Evolutionary conservation across 1,140 invertebrate species (phyloP).

Genomic region (Drosophila auraria): DNA sequence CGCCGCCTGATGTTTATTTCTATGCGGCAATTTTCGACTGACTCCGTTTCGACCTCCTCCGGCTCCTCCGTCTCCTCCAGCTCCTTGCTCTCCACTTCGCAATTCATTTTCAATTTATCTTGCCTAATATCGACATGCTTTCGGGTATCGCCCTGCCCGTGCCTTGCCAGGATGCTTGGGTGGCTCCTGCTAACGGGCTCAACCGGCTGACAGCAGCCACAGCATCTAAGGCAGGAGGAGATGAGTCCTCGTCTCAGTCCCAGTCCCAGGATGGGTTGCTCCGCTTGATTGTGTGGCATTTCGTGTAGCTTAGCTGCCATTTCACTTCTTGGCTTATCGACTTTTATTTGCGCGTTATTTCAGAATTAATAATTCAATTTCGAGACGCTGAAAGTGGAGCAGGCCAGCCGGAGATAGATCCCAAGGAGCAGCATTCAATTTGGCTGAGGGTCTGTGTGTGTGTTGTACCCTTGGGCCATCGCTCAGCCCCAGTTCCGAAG

Average conservation of each 20-base stretch:
- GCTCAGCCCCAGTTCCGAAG: background rate
- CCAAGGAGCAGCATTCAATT: conserved; percentile 18
- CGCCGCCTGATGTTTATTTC: conserved; percentile 59
- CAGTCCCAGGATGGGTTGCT: conserved; percentile 17
- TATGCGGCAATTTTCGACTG: conserved; percentile 49
- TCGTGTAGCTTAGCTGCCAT: conserved; percentile 47
- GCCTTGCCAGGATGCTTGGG: conserved; percentile 20
- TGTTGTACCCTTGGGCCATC: too few species aligned
- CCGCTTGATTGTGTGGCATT: conserved; percentile 23
- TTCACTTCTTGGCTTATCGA: conserved; percentile 57
- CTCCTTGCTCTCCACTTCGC: conserved; percentile 49
- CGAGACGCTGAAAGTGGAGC: conserved; percentile 41
- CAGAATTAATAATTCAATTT: conserved; percentile 62
- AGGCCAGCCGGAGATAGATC: conserved; percentile 8
- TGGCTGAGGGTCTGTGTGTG: background rate
- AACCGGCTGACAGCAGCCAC: conserved; percentile 47
- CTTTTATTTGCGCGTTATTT: conserved; percentile 57
- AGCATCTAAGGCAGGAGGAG: conserved; percentile 26
- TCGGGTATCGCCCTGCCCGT: conserved; percentile 41
- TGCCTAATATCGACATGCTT: conserved; percentile 81
- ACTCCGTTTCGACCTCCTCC: conserved; percentile 2
- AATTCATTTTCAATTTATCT: conserved; percentile 83
- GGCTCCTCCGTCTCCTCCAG: background rate
- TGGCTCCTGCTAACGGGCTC: conserved; percentile 44
- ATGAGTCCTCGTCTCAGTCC: background rate